These are phyloP conservation scores for Psylliodes chrysocephalus DNA, from an alignment of 2,888 invertebrate species.

Conservation along the genomic window DNA sequence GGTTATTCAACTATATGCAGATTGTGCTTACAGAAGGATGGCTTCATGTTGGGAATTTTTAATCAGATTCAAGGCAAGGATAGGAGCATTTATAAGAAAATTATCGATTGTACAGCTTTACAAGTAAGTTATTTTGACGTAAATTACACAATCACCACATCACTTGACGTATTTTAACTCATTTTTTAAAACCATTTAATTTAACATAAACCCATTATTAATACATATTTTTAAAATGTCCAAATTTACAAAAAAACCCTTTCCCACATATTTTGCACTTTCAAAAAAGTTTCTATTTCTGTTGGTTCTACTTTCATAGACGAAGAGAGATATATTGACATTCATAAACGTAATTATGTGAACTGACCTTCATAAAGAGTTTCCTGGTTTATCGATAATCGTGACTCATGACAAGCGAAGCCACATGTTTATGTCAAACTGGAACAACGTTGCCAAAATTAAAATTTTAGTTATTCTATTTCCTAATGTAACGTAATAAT, in stretches of 20 bases:
- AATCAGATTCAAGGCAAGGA: constrained; percentile 66
- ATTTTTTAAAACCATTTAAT: too few species aligned
- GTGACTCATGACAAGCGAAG: too few species aligned
- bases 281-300: background rate
- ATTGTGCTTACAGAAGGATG: constrained; percentile 72
- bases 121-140: constrained; percentile 56
- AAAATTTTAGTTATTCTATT: too few species aligned
- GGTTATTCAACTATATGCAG: constrained; percentile 75
- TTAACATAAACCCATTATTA: too few species aligned
- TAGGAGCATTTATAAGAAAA: constrained; percentile 64
- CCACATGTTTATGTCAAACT: background rate
- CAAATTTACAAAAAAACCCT: too few species aligned
- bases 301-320: background rate
- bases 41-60: constrained; percentile 73
- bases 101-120: constrained; percentile 63
- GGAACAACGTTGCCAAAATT: background rate
- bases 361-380: background rate
- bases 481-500: too few species aligned
- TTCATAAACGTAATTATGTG: too few species aligned
- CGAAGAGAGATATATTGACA: too few species aligned
- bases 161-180: too few species aligned
- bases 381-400: constrained; percentile 30
- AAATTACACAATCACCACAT: background rate
- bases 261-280: too few species aligned
- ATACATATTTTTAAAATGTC: too few species aligned